Evolutionary conservation across 2,888 invertebrate species (phyloP), one percentile per base, ranked within the genome.

Genomic region (Minunthozetes semirufus): DNA sequence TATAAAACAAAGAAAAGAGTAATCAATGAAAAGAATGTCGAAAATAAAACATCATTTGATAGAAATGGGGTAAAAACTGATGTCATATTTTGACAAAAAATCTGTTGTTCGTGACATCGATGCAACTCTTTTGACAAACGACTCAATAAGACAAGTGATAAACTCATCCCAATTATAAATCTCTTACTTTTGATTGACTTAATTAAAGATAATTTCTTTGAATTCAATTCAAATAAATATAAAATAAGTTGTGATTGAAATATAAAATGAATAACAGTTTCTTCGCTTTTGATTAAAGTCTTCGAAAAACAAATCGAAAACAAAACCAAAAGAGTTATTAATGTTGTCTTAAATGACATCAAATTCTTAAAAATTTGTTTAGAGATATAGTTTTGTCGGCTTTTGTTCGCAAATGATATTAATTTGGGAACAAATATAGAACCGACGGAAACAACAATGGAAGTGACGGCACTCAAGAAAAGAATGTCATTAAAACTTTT

Each of bases 401-500:
- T 63, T 15, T 15, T 15, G 9, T 13, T 27, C 13, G 38, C 2
- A 19, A 63, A 9, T 33, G 19, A 17, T n/a, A 63, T 33, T 13
- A 63, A 13, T 63, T 63, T 63, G 2, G 63, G 33, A 5, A 38
- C 15, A 33, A 63, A 15, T n/a, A 19, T 17, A 13, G 63, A 63
- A 8, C 63, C 63, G 9, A 63, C 33, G 1, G 63, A 33, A n/a
- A 38, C 38, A 17, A 33, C 63, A 9, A 63, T 63, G 8, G 63
- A 63, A n/a, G 63, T 63, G 63, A 63, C 63, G n/a, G 63, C 63
- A 63, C 63, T 63, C n/a, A 63, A n/a, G 27, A 63, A 63, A 2
- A 63, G 33, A 9, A 63, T 63, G 17, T 63, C 63, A 11, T 63
- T 63, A 15, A 33, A 1, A 63, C 15, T 63, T 3, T 17, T 33